A percentile compares a stretch with the other conserved stretches of the same genome.
Evolutionary conservation across 2,888 invertebrate species (phyloP).

Genomic region (Drosophila putrida): DNA sequence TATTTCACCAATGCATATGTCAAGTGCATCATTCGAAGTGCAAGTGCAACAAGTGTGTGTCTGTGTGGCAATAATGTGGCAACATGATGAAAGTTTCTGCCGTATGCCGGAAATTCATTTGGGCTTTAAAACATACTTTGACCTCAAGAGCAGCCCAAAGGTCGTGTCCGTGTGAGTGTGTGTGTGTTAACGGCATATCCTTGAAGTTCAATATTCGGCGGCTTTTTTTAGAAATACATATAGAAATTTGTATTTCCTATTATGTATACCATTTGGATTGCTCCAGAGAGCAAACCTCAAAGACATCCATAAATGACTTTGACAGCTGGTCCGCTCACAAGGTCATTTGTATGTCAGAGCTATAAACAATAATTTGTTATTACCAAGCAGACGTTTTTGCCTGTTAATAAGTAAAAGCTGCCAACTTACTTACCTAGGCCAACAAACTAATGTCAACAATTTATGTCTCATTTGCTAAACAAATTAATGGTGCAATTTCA

Average conservation of each 20-base stretch:
- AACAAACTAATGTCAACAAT: conserved; percentile 46
- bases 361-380: conserved; percentile 58
- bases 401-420: conserved; percentile 6
- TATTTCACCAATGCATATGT: conserved; percentile 51
- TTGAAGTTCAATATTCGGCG: conserved; percentile 41
- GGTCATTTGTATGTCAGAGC: conserved; percentile 77
- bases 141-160: conserved; percentile 63
- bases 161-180: conserved; percentile 47
- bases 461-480: conserved; percentile 10
- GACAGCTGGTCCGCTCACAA: conserved; percentile 48
- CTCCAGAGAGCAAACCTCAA: conserved; percentile 12
- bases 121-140: conserved; percentile 44
- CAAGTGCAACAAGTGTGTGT: conserved; percentile 72
- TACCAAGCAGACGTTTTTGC: conserved; percentile 16
- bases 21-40: conserved; percentile 55
- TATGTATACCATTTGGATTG: conserved; percentile 10
- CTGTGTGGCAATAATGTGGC: conserved; percentile 1
- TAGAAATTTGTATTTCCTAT: conserved; percentile 4
- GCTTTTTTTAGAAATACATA: conserved; percentile 42
- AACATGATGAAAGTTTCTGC: conserved; percentile 41
- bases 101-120: conserved; percentile 12
- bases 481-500: conserved; percentile 12
- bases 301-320: conserved; percentile 19
- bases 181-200: conserved; percentile 46
- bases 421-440: conserved; percentile 43